These are phyloP conservation scores for Aspiorhynchus laticeps DNA, from an alignment of 2,113 vertebrate species.

Conservation along the genomic window DNA sequence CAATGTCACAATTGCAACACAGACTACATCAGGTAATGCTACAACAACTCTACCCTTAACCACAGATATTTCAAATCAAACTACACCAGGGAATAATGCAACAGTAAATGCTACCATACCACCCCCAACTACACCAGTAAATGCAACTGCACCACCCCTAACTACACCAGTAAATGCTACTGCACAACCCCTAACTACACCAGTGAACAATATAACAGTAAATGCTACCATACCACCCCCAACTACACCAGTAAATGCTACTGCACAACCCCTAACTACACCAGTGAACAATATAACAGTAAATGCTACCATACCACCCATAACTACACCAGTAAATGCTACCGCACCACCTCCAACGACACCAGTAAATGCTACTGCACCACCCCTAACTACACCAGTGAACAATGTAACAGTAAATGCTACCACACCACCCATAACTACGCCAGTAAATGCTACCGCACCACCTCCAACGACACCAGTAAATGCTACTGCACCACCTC, in stretches of 20 bases:
- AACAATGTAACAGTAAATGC: background rate
- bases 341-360: background rate
- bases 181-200: background rate
- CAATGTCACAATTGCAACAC: background rate
- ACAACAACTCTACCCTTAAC: background rate
- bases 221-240: background rate
- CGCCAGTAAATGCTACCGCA: background rate
- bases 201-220: background rate
- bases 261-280: background rate
- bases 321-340: background rate
- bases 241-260: background rate
- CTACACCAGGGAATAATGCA: background rate
- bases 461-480: background rate
- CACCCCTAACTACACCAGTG: background rate
- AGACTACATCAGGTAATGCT: slow-evolving; percentile 5
- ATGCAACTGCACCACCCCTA: background rate
- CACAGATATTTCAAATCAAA: background rate
- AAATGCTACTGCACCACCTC: background rate
- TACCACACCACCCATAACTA: background rate
- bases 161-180: background rate
- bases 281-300: background rate
- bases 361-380: background rate
- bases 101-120: background rate
- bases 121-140: background rate
- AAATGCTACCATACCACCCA: background rate